phyloP scores from a whole-genome alignment of 35 echinoderm and acorn worm genomes.

The Apostichopus parvimensis region DNA sequence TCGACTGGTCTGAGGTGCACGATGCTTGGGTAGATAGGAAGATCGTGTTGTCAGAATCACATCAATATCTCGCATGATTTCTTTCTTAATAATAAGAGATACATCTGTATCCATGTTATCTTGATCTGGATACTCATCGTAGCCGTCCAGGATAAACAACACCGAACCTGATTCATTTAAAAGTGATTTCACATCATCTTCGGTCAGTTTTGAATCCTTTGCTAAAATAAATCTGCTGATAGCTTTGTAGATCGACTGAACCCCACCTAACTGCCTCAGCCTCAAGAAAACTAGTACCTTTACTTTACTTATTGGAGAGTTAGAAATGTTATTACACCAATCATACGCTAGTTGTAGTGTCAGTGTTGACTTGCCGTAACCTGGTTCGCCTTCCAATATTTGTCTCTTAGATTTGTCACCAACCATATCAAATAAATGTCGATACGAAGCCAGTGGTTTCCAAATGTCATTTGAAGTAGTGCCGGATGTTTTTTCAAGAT shows the following conservation, averaged over 20 bases:
- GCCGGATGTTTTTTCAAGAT: not conserved
- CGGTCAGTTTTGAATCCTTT: not conserved
- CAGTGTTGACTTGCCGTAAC: conserved; percentile 7
- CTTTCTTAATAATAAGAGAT: not conserved
- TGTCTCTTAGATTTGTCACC: not conserved
- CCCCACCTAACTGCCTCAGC: not conserved
- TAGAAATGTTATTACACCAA: not conserved
- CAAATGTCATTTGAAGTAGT: not conserved
- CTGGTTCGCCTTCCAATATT: not conserved
- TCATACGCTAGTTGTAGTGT: not conserved
- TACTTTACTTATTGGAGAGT: not conserved
- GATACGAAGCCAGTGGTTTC: not conserved
- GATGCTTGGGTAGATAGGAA: not conserved
- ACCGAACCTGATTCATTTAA: not conserved
- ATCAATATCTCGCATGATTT: not conserved
- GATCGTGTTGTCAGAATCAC: conserved; percentile 17
- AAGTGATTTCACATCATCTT: not conserved
- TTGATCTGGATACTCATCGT: conserved; percentile 12
- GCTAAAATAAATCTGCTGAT: conserved; percentile 1
- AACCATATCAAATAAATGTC: not conserved
- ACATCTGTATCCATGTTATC: not conserved
- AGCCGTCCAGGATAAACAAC: not conserved
- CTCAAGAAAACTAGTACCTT: not conserved
- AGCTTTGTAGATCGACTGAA: not conserved
- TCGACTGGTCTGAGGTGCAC: not conserved